Conservation (phyloP, 2,797 vertebrate species). For the Chelidonichthys spinosus region DNA sequence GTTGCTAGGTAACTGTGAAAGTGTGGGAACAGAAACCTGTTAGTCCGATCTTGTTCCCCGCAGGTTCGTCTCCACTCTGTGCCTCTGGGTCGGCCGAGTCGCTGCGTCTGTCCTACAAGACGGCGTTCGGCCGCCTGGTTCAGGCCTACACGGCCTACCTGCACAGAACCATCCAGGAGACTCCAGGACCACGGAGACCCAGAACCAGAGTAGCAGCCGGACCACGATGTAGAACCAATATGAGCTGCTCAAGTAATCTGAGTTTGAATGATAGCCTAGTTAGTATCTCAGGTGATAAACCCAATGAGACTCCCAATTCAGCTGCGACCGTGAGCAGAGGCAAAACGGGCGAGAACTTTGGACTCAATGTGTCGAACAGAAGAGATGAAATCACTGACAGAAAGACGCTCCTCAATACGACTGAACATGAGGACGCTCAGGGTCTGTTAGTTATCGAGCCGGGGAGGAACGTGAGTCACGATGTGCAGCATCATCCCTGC, state of each 20-base stretch:
- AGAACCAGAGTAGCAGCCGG: background rate
- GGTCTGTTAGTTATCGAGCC: constrained; percentile 73
- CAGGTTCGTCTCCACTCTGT: constrained; percentile 75
- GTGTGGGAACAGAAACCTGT: background rate
- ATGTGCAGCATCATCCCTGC: constrained; percentile 69
- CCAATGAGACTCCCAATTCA: constrained; percentile 29
- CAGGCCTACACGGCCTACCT: constrained; percentile 68
- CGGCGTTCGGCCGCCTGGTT: constrained; percentile 46
- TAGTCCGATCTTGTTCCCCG: background rate
- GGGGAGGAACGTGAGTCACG: constrained; percentile 68
- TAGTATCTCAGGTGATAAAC: background rate
- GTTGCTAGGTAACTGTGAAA: background rate
- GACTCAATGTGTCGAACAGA: background rate
- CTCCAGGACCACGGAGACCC: background rate
- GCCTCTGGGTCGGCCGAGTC: constrained; percentile 69
- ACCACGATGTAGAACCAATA: constrained; percentile 9
- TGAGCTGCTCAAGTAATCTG: constrained; percentile 11
- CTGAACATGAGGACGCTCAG: background rate
- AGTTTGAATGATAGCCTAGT: constrained; percentile 27
- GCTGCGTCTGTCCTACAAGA: constrained; percentile 69
- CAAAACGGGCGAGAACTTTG: constrained; percentile 12
- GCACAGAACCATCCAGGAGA: constrained; percentile 63
- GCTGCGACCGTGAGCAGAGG: background rate
- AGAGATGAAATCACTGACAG: background rate
- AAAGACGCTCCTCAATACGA: background rate